Evolutionary conservation across 1,140 invertebrate genomes (phyloP), one percentile per base, ranked within the genome.

Genomic region (Ridgeia piscesae): DNA sequence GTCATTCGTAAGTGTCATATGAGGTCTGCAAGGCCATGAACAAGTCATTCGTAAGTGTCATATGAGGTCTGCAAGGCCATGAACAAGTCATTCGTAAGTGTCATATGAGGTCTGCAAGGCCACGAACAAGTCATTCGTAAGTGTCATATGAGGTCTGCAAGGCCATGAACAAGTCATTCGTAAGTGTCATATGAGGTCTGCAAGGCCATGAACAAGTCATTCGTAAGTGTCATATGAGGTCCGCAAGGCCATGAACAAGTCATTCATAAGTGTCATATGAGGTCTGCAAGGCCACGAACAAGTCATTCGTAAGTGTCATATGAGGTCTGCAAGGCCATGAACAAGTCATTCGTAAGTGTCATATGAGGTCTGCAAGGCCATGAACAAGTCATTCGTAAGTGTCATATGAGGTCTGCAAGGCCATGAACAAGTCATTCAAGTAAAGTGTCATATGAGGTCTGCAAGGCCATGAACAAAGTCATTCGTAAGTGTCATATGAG

Each of bases 391-490:
- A 91, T 99, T 98, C 97, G 98, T 98, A 97, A n/a, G n/a, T n/a
- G 0, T 97, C 97, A 9, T 99, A 99, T 95, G 99, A 99, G 96
- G 98, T 98, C 0, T 97, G 97, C 94, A 97, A 97, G 95, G 99
- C 99, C 1, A 99, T 99, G 99, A 99, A 99, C 94, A 99, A 99
- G 96, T 99, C 99, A 91, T 99, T 98, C 97, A n/a, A n/a, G 98
- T 98, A 97, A n/a, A n/a, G n/a, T n/a, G 0, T 97, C 97, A 9
- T 99, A 99, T 95, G 99, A 99, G 96, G 98, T 98, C 0, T 97
- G 97, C 94, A 97, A 97, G 95, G 99, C 99, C 1, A 99, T 99
- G 99, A 99, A 99, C 94, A 99, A 99, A n/a, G 96, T 99, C 99
- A 91, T 99, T 98, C 97, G 98, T 98, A 97, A n/a, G n/a, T n/a